A percentile compares a stretch with the other conserved stretches of the same genome.
These are phyloP conservation scores for Drosophila pseudoobscura DNA, from an alignment of 1,140 invertebrate genomes.

Conservation along the genomic window DNA sequence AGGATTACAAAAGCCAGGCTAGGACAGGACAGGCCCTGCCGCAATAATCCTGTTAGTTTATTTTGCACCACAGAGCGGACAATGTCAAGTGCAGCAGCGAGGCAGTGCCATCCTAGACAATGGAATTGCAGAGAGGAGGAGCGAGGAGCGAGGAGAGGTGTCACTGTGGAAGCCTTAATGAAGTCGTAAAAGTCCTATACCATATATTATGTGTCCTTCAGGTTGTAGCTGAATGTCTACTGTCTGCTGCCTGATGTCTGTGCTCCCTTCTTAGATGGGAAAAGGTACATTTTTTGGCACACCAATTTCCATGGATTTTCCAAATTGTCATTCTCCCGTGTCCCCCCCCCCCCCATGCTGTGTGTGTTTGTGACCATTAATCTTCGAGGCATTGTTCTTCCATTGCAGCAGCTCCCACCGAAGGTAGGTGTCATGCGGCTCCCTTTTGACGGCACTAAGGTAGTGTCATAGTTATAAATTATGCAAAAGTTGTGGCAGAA, in stretches of 20 bases:
- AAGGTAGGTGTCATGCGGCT: neutral
- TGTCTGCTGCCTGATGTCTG: conserved; percentile 18
- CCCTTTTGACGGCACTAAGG: no score
- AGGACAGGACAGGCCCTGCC: conserved; percentile 32
- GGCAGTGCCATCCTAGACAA: conserved; percentile 49
- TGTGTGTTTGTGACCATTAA: conserved; percentile 51
- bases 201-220: conserved; percentile 37
- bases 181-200: conserved; percentile 34
- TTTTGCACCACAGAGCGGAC: conserved; percentile 55
- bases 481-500: conserved; percentile 55
- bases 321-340: conserved; percentile 35
- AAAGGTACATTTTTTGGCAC: conserved; percentile 33
- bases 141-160: conserved; percentile 19
- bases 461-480: conserved; percentile 75
- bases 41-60: conserved; percentile 78
- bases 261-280: conserved; percentile 16
- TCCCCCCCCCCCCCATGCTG: no score
- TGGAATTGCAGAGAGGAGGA: conserved; percentile 8
- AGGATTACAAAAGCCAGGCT: conserved; percentile 62
- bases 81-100: conserved; percentile 64
- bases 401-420: conserved; percentile 7
- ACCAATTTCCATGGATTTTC: conserved; percentile 35
- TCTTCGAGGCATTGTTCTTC: conserved; percentile 66
- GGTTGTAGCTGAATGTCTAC: no score
- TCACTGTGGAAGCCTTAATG: conserved; percentile 45